A percentile compares a stretch with the other conserved stretches of the same genome.
These are phyloP conservation scores for Urocyon cinereoargenteus DNA, from an alignment of 2,797 vertebrate genomes.

Conservation along the genomic window DNA sequence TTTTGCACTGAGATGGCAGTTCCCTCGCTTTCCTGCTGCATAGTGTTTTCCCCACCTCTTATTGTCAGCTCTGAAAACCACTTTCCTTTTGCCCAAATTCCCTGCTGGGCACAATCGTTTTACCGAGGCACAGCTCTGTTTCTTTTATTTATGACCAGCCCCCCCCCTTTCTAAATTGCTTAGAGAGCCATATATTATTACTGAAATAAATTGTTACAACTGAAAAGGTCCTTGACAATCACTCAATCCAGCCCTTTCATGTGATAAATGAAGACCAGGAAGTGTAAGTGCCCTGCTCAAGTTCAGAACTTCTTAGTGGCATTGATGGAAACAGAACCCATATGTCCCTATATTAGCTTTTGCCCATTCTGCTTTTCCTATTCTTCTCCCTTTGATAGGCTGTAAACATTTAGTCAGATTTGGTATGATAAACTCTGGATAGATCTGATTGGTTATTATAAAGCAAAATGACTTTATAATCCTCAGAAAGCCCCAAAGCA, in stretches of 20 bases:
- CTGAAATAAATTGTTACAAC: constrained; percentile 31
- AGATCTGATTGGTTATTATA: background rate
- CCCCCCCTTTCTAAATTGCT: background rate
- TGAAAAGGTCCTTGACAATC: constrained; percentile 11
- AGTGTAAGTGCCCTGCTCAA: background rate
- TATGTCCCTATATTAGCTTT: background rate
- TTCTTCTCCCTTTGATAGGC: background rate
- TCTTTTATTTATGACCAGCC: constrained; percentile 23
- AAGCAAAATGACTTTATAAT: background rate
- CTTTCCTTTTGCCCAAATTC: constrained; percentile 21
- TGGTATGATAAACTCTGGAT: background rate
- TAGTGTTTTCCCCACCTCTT: background rate
- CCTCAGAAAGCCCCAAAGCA: background rate
- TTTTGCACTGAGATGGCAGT: background rate
- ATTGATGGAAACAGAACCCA: background rate
- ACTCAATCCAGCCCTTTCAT: background rate
- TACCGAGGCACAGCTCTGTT: background rate
- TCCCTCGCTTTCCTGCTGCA: background rate
- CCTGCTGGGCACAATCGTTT: constrained; percentile 19
- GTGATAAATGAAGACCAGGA: background rate
- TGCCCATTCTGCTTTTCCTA: background rate
- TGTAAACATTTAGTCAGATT: background rate
- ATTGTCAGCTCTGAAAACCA: constrained; percentile 28
- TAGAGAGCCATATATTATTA: constrained; percentile 58
- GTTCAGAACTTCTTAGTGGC: background rate